Evolutionary conservation across 2,113 vertebrate species (phyloP).

Genomic region (human): DNA sequence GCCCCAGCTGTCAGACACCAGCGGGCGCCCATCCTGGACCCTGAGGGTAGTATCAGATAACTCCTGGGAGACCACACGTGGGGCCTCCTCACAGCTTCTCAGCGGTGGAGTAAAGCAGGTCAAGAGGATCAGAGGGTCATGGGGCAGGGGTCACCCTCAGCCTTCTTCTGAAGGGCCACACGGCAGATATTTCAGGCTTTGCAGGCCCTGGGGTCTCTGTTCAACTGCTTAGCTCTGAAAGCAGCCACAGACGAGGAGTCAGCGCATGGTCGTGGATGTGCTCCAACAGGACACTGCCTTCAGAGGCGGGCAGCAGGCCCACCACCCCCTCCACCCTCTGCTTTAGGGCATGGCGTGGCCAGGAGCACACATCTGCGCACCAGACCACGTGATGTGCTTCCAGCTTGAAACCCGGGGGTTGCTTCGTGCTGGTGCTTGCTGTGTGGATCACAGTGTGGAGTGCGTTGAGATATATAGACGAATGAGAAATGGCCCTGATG

Average conservation of each 20-base stretch:
- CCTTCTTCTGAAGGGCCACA: background rate
- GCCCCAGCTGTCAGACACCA: no score
- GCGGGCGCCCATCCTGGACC: background rate
- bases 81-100: background rate
- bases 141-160: no score
- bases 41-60: background rate
- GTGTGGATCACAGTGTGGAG: fast-evolving
- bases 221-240: background rate
- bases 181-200: background rate
- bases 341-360: background rate
- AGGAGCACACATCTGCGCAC: background rate
- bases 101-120: background rate
- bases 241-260: background rate
- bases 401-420: background rate
- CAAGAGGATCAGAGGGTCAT: fast-evolving
- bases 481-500: background rate
- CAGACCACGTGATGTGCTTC: background rate
- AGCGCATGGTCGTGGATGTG: fast-evolving
- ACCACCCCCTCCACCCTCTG: background rate
- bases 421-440: background rate
- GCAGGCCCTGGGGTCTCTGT: background rate
- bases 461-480: background rate
- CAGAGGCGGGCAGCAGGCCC: background rate
- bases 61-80: no score
- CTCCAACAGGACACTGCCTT: background rate